Percentiles rank a stretch among this genome's conserved stretches.
Conservation (phyloP, 2,113 vertebrate genomes). For the Proterorhinus semilunaris region DNA sequence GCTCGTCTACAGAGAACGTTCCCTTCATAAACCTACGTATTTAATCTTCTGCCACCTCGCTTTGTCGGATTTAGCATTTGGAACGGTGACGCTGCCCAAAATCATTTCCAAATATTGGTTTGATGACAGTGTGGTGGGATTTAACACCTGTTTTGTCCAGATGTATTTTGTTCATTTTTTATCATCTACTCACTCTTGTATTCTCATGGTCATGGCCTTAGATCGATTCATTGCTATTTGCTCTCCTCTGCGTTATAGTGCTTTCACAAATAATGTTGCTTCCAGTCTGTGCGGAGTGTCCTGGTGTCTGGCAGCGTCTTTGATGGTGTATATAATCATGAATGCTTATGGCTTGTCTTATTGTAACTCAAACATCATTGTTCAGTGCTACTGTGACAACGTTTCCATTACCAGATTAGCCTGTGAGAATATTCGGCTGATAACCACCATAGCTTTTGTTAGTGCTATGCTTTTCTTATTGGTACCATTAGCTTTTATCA, state of each 20-base stretch:
- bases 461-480: constrained; percentile 56
- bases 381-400: constrained; percentile 65
- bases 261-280: constrained; percentile 50
- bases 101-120: constrained; percentile 59
- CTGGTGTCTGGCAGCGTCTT: constrained; percentile 36
- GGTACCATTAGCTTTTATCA: constrained; percentile 52
- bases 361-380: constrained; percentile 60
- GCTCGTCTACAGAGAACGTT: constrained; percentile 34
- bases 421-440: constrained; percentile 28
- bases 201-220: constrained; percentile 67
- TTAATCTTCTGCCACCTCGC: constrained; percentile 64
- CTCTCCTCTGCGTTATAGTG: constrained; percentile 51
- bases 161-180: constrained; percentile 67
- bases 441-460: neutral
- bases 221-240: constrained; percentile 65
- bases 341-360: constrained; percentile 33
- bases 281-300: constrained; percentile 43
- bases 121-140: constrained; percentile 40
- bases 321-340: constrained; percentile 32
- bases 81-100: constrained; percentile 54
- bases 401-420: constrained; percentile 34
- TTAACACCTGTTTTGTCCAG: constrained; percentile 55
- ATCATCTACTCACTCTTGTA: constrained; percentile 49
- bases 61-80: constrained; percentile 59
- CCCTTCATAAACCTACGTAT: constrained; percentile 65